Base-by-base conservation (phyloP, 2,888 invertebrate species). In the Marronus borbonicus region DNA sequence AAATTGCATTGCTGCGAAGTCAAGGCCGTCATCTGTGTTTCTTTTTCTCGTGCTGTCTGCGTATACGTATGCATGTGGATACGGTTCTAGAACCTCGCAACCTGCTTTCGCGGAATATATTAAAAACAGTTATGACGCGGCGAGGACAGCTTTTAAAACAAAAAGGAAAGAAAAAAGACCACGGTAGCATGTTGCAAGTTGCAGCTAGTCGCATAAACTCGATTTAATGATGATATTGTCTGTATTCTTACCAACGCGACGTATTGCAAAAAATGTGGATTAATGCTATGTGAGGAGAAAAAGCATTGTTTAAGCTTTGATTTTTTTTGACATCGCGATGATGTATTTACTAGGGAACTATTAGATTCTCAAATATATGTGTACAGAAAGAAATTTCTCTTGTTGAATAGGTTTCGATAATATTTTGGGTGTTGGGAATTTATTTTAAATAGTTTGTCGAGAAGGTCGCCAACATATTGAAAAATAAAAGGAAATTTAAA, bases 1-100 rank as follows among this genome's bases (percentile, higher is more conserved):
- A 12, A 44, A 44, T 44, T 44, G 44, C 44, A 55, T 58, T 36
- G 31, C 50, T 39, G 58, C 58, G 28, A 17, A 39, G 55, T 72
- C 72, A 72, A 72, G 58, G 58, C 55, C 55, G 55, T 55, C 55
- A n/a, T 17, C 62, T 5, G n/a, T 75, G 1, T 28, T 64, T 75
- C 49, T 36, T 60, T 31, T 44, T 44, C 20, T 44, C 24, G 31
- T 36, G 1, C 28, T 28, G 50, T 52, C 50, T 24, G 50, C 50
- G 5, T 68, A 44, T 12, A 12, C 44, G 44, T 44, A 44, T 44
- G 49, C 44, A 44, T 44, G 12, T 12, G 44, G 44, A 44, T 44
- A 44, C 44, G 44, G 44, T 44, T 44, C 44, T 44, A 44, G 12
- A 44, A 44, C 44, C 44, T 8, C 44, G 7, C 69, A 50, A 50